Base-by-base conservation (phyloP, 2,113 vertebrate genomes). In the Poeciliopsis occidentalis region DNA sequence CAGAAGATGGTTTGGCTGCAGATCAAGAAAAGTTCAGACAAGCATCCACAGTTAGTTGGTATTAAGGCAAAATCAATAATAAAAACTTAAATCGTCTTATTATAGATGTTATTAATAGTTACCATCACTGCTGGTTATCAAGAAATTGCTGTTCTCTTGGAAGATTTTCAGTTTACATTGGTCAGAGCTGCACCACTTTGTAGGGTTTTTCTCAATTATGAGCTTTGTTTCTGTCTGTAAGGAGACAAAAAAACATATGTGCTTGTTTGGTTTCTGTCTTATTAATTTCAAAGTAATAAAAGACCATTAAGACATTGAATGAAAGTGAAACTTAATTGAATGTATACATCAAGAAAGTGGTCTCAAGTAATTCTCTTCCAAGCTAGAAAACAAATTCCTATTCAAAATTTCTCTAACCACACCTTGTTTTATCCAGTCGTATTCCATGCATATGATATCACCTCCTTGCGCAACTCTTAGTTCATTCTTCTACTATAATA, bases 401-500 rank as follows among this genome's bases (percentile, higher is more conserved):
- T n/a, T 71, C 69, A 74, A 69, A 86, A 84, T 79, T 31, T 79
- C 63, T 51, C 41, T 32, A 73, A 79, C 88, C 87, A 80, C 86
- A 81, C 91, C 91, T 80, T 80, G 22, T 71, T 73, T 29, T 54
- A n/a, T 54, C 60, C 76, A 71, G 66, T 64, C 79, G 84, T 73
- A 71, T 68, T 72, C 70, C 70, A 57, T 26, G 73, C 81, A 75
- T 76, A 85, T 94, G 91, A 94, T 39, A 85, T 92, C 86, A 92
- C 67, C 67, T 32, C 47, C 4, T 92, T 92, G 87, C 88, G 70
- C 88, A 92, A 89, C 72, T 69, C 30, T 6, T 67, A 76, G 39
- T 76, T 69, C 70, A 74, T 84, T 30, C 60, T 70, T 88, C 27
- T 76, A 81, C 32, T 76, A 76, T 87, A 88, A 92, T 80, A 84